Evolutionary conservation across 2,888 invertebrate species (phyloP), one percentile per base, ranked within the genome.

Genomic region (Melanotus villosus): DNA sequence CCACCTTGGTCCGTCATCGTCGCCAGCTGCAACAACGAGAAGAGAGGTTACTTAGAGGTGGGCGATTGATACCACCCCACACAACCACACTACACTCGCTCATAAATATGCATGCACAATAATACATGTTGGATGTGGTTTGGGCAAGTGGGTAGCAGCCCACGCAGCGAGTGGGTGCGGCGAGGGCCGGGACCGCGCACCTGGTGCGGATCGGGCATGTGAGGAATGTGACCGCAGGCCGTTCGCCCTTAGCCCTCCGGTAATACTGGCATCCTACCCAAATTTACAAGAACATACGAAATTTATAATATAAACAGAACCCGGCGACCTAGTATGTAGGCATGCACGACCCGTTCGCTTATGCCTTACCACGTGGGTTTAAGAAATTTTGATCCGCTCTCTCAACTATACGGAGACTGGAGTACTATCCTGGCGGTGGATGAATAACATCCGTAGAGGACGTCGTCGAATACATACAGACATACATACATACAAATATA

Each of bases 1-100:
- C 89, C 90, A 84, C 83, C 85, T 85, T 86, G 86, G 85, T 87
- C 87, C 88, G 85, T 88, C 88, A 91, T 91, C 89, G 88, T 89
- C 89, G 90, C 90, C 90, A 85, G 85, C 88, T 88, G 85, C 16
- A 86, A 87, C 72, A 78, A 80, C 62, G 45, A 71, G 50, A 68
- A 71, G 50, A 68, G 64, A 68, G 57, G 54, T 68, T 65, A 63
- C 38, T 68, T 66, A 66, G 52, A 63, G 68, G 75, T 75, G 73
- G 73, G 75, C 75, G 75, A 73, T 76, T 74, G 73, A 75, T 73
- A 76, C 76, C 74, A 77, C 76, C 76, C 77, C 75, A 76, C 78
- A 77, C 76, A 73, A 73, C 73, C 70, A 68, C 64, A 60, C 73
- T 75, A 76, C 73, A 71, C 75, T 75, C 74, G 73, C 78, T 81